Conservation (phyloP, 2,888 invertebrate species). For the Melanostoma mellinum region DNA sequence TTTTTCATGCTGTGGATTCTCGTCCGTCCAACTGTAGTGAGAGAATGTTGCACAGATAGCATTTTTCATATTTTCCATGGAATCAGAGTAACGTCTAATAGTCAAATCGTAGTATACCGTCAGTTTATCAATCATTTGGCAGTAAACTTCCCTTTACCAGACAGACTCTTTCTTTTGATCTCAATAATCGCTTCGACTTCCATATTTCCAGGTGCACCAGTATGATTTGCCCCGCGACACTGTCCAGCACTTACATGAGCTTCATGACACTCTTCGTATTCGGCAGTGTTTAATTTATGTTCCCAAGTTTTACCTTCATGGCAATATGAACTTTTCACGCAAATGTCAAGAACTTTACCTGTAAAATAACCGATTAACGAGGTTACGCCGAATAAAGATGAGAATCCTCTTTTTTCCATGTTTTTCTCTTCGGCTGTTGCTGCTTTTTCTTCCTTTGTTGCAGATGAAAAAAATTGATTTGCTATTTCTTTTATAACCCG, state of each 20-base stretch:
- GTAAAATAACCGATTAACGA: conserved; percentile 3
- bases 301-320: background rate
- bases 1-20: conserved; percentile 26
- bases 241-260: background rate
- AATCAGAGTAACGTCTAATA: too few relatives aligned
- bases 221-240: too few relatives aligned
- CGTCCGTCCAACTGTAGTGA: conserved; percentile 6
- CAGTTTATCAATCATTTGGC: too few relatives aligned
- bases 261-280: conserved; percentile 3
- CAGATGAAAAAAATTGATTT: conserved; percentile 11
- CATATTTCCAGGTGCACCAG: background rate
- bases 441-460: conserved; percentile 31
- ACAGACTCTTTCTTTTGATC: background rate
- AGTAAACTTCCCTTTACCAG: conserved; percentile 1
- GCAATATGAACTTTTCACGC: conserved; percentile 8
- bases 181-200: background rate
- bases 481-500: conserved; percentile 15
- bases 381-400: conserved; percentile 2
- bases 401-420: conserved; percentile 6
- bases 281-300: background rate
- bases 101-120: too few relatives aligned
- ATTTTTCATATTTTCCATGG: background rate
- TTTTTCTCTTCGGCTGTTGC: background rate
- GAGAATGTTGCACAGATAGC: background rate
- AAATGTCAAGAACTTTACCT: background rate